Evolutionary conservation across 2,888 invertebrate species (phyloP).

Genomic region (Limenitis camilla): DNA sequence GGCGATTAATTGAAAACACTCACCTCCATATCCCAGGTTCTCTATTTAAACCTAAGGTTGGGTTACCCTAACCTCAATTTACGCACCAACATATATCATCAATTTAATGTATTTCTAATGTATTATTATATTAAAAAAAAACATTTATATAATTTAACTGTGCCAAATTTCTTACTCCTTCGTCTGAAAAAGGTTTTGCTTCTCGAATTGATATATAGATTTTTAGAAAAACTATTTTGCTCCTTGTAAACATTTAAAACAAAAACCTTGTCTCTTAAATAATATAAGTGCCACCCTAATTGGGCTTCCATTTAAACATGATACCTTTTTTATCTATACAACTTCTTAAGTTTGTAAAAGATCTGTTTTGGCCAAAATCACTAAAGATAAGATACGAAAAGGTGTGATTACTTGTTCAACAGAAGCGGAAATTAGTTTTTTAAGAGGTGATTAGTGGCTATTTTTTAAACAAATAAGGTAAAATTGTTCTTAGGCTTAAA

Average conservation of each 20-base stretch:
- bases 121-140: too few species aligned
- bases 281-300: slow-evolving; percentile 28
- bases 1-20: too few species aligned
- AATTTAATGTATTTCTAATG: too few species aligned
- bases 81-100: too few species aligned
- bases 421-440: slow-evolving; percentile 25
- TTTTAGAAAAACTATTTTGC: slow-evolving; percentile 1
- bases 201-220: too few species aligned
- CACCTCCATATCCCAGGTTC: too few species aligned
- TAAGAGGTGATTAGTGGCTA: slow-evolving; percentile 27
- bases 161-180: too few species aligned
- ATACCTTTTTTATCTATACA: slow-evolving; percentile 46
- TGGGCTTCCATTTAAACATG: slow-evolving; percentile 26
- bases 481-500: slow-evolving; percentile 24
- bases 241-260: background rate
- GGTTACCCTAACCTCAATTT: too few species aligned
- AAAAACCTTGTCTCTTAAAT: slow-evolving; percentile 11
- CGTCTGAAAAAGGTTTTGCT: too few species aligned
- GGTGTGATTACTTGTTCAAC: slow-evolving; percentile 26
- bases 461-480: slow-evolving; percentile 24
- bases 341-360: slow-evolving; percentile 22
- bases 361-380: slow-evolving; percentile 28
- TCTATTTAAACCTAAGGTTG: too few species aligned
- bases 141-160: too few species aligned
- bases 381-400: slow-evolving; percentile 29